Evolutionary conservation across 2,888 invertebrate species (phyloP), one percentile per base, ranked within the genome.

Genomic region (Crematogaster levior): DNA sequence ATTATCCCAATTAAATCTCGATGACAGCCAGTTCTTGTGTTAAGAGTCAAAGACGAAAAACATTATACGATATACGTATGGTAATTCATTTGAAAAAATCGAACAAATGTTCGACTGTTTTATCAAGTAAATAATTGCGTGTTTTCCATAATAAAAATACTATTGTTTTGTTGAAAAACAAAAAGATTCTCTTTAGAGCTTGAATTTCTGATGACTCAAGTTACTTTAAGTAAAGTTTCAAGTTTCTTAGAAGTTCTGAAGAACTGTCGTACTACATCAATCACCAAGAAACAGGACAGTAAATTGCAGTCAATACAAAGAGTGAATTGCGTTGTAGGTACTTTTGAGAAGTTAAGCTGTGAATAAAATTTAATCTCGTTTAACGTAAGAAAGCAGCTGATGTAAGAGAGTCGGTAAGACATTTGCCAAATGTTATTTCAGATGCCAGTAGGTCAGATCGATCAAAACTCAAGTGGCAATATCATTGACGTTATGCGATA

Each of bases 1-100:
- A 68, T 68, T 68, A 68, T 30, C 18, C 68, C 53, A 68, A 77
- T 68, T 68, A 66, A 68, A 53, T 66, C 53, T 53, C 51, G 43
- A 15, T 37, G 34, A 53, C 37, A 24, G 21, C 24, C 21, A 77
- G 12, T 56, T 77, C 27, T 77, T 66, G 30, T 27, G 27, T 43
- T 34, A 63, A 48, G 37, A 21, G 12, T 24, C 18, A 5, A 63
- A 24, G 24, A 40, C 4, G 12, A 27, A n/a, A 51, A 60, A 18
- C 40, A 27, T 43, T 27, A 43, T 43, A 27, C 27, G 27, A 65
- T 65, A 24, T 24, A 43, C 9, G 4, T 43, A 18, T 43, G 24
- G 2, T 18, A 65, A 34, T 34, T 10, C 34, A 34, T 34, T 34
- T n/a, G 27, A 43, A n/a, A 37, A 15, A 66, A 51, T 40, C 15